Conservation (phyloP, 2,888 invertebrate genomes). For the Idaea straminata region DNA sequence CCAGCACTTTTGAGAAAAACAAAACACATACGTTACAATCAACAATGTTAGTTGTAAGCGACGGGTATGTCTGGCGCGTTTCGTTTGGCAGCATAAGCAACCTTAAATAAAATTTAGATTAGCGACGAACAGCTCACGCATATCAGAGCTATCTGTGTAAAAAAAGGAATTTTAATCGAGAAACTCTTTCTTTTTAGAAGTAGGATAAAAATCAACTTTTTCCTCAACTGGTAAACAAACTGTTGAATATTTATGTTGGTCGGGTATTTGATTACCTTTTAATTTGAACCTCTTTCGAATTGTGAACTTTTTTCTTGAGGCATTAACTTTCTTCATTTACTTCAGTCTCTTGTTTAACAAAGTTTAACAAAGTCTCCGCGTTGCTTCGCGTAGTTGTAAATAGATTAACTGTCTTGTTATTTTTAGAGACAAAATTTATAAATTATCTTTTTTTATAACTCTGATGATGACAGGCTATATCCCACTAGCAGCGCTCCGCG, state of each 20-base stretch:
- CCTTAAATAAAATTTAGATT: too few relatives aligned
- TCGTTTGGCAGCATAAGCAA: too few relatives aligned
- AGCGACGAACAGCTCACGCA: too few relatives aligned
- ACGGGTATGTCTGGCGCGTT: too few relatives aligned
- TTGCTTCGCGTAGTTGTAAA: constrained; percentile 58
- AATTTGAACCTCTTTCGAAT: constrained; percentile 53
- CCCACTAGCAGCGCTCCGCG: too few relatives aligned
- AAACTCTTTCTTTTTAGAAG: not conserved
- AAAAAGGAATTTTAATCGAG: not conserved
- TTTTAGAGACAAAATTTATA: constrained; percentile 46
- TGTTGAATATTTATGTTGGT: constrained; percentile 49
- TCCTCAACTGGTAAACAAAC: constrained; percentile 21
- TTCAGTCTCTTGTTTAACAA: constrained; percentile 65
- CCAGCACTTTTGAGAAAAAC: too few relatives aligned
- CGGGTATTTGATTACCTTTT: constrained; percentile 51
- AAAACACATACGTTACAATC: too few relatives aligned
- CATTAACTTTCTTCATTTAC: constrained; percentile 74
- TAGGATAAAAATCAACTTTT: constrained; percentile 14
- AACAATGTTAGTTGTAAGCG: too few relatives aligned
- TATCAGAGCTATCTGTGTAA: not conserved
- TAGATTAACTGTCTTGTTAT: constrained; percentile 60
- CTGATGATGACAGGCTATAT: too few relatives aligned
- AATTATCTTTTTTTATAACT: not conserved
- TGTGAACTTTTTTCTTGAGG: constrained; percentile 55
- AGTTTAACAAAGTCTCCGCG: constrained; percentile 53